Evolutionary conservation across 2,888 invertebrate species (phyloP).

Genomic region (Anarsia innoxiella): DNA sequence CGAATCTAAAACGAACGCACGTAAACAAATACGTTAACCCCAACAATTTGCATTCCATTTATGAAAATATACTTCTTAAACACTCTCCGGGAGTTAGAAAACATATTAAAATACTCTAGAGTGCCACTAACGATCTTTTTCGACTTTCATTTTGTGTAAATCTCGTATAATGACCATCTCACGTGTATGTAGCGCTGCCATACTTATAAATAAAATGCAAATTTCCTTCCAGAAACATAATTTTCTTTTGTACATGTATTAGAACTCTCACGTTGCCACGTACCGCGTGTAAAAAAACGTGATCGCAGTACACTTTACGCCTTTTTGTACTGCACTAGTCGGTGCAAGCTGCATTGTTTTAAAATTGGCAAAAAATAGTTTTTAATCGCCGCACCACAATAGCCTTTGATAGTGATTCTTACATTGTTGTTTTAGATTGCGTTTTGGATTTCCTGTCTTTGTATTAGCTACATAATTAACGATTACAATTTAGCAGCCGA

Average conservation of each 20-base stretch:
- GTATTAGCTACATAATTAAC: slow-evolving; percentile 26
- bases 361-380: slow-evolving; percentile 41
- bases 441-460: slow-evolving; percentile 55
- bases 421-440: slow-evolving; percentile 61
- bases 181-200: slow-evolving; percentile 20
- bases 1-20: no score
- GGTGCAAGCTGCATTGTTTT: slow-evolving; percentile 36
- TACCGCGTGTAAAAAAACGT: slow-evolving; percentile 47
- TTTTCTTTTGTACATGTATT: slow-evolving; percentile 41
- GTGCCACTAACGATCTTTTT: slow-evolving; percentile 30
- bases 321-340: slow-evolving; percentile 34
- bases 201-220: slow-evolving; percentile 33
- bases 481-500: slow-evolving; percentile 22
- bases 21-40: slow-evolving; percentile 1
- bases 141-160: slow-evolving; percentile 42
- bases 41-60: slow-evolving; percentile 1
- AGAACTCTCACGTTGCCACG: slow-evolving; percentile 39
- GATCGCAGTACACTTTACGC: slow-evolving; percentile 27
- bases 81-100: no score
- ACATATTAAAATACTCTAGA: slow-evolving; percentile 32
- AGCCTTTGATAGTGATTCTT: slow-evolving; percentile 49
- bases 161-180: slow-evolving; percentile 29
- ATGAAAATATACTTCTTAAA: no score
- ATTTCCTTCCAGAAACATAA: slow-evolving; percentile 34
- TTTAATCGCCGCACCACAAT: slow-evolving; percentile 46